phyloP scores from a whole-genome alignment of 2,113 vertebrate species.

The Columbina picui region DNA sequence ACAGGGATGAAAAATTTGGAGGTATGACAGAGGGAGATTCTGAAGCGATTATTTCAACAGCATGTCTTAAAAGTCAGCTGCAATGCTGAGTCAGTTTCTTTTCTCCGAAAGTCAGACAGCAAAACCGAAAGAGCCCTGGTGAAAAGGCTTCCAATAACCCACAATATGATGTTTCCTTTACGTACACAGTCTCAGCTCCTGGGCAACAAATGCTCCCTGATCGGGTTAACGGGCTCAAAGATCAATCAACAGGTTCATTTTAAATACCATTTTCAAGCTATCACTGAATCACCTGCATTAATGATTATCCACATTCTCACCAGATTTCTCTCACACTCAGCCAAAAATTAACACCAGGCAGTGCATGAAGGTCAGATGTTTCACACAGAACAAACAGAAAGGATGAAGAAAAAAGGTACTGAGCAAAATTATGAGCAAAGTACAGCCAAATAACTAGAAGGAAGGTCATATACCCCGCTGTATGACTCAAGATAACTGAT shows the following conservation, averaged over 20 bases:
- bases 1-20: neutral
- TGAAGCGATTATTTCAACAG: neutral
- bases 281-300: neutral
- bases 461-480: neutral
- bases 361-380: neutral
- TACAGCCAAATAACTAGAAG: neutral
- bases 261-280: neutral
- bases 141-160: neutral
- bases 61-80: neutral
- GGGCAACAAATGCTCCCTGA: neutral
- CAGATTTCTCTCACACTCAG: neutral
- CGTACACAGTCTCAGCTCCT: accelerated
- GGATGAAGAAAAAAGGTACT: neutral
- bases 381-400: neutral
- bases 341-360: neutral
- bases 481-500: neutral
- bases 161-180: neutral
- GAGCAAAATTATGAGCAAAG: neutral
- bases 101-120: neutral
- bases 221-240: neutral
- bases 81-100: neutral
- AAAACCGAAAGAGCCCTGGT: accelerated
- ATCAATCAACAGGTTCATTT: neutral
- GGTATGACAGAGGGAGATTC: neutral
- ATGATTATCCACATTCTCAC: neutral